Conservation (phyloP, 2,888 invertebrate species). For the Apomyelois bistriatella region DNA sequence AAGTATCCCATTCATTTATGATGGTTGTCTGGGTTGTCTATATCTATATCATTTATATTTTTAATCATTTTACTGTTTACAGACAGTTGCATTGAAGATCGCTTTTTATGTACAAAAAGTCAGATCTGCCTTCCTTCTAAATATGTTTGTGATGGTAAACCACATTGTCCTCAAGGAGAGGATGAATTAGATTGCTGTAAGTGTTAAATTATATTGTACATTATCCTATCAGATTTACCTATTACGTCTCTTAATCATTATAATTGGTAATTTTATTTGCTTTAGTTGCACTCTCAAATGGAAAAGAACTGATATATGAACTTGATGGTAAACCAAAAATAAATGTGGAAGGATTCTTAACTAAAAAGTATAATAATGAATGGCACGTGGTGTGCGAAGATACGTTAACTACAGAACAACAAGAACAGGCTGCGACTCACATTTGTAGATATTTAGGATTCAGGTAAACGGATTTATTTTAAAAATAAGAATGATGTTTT, state of each 20-base stretch:
- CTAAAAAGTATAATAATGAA: slow-evolving; percentile 78
- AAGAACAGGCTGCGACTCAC: slow-evolving; percentile 72
- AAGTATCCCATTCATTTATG: slow-evolving; percentile 37
- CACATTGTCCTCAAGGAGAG: slow-evolving; percentile 84
- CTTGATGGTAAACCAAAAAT: slow-evolving; percentile 81
- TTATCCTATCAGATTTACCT: neutral
- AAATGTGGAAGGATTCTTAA: slow-evolving; percentile 81
- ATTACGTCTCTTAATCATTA: neutral
- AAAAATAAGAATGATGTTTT: neutral
- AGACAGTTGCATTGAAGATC: slow-evolving; percentile 79
- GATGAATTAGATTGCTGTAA: slow-evolving; percentile 90
- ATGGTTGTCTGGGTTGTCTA: neutral
- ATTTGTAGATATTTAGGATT: slow-evolving; percentile 86
- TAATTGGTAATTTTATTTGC: slow-evolving; percentile 4
- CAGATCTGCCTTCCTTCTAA: slow-evolving; percentile 81
- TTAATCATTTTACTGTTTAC: slow-evolving; percentile 10
- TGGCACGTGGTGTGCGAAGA: slow-evolving; percentile 85
- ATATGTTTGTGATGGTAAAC: slow-evolving; percentile 82
- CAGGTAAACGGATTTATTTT: slow-evolving; percentile 52
- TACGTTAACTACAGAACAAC: slow-evolving; percentile 57
- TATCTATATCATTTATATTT: neutral
- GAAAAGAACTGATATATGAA: slow-evolving; percentile 79
- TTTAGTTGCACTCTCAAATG: slow-evolving; percentile 85
- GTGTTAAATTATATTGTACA: slow-evolving; percentile 34
- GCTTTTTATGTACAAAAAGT: slow-evolving; percentile 83